Conservation (phyloP, 35 echinoderm and acorn worm genomes). For the Apostichopus parvimensis region DNA sequence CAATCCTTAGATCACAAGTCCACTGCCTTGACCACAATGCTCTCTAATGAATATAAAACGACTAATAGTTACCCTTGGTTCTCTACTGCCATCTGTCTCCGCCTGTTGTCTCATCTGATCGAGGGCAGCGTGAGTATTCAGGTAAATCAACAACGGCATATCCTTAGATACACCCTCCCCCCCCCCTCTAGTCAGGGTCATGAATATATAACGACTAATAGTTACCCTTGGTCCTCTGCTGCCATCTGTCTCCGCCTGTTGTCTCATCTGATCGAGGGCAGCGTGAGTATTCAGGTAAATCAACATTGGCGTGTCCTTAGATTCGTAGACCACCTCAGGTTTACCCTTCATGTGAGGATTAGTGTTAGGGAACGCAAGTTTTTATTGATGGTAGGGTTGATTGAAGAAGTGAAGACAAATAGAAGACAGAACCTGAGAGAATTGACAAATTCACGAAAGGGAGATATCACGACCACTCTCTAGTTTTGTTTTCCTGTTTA, state of each 20-base stretch:
- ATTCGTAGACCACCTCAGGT: slow-evolving; percentile 80
- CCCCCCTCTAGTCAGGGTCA: no score
- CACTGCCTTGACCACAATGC: neutral
- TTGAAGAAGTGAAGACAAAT: no score
- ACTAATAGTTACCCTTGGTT: slow-evolving; percentile 74
- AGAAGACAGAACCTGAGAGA: no score
- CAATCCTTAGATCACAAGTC: no score
- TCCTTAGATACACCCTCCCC: slow-evolving; percentile 65
- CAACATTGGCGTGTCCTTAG: slow-evolving; percentile 91
- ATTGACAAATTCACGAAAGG: no score
- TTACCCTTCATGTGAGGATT: slow-evolving; percentile 71
- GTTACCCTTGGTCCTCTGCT: slow-evolving; percentile 91
- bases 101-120: slow-evolving; percentile 99
- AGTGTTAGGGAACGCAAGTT: neutral
- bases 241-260: slow-evolving; percentile 87
- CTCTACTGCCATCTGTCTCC: slow-evolving; percentile 81
- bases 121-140: slow-evolving; percentile 97
- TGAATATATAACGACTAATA: neutral
- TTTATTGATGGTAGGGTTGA: no score
- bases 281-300: slow-evolving; percentile 98
- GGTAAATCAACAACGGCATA: slow-evolving; percentile 91
- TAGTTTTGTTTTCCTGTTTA: no score
- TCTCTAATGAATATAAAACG: no score
- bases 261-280: slow-evolving; percentile 95
- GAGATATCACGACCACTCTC: no score